These are phyloP conservation scores for Rhabdophis nuchalis DNA, from an alignment of 2,797 vertebrate genomes.

Conservation along the genomic window DNA sequence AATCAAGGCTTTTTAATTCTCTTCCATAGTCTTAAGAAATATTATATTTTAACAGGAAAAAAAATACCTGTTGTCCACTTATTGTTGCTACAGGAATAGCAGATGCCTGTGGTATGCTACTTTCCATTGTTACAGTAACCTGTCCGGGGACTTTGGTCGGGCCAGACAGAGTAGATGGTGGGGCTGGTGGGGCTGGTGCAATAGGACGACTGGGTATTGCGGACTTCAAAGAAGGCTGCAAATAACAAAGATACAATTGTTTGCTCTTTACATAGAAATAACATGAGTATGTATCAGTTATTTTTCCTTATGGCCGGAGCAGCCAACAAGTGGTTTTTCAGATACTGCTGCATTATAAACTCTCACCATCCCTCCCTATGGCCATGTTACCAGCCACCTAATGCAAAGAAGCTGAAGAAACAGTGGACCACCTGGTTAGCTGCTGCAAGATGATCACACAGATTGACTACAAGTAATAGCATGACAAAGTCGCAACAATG, in stretches of 20 bases:
- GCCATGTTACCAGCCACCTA: neutral
- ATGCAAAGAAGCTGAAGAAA: neutral
- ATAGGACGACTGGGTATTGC: constrained; percentile 94
- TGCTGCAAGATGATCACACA: neutral
- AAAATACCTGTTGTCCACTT: constrained; percentile 91
- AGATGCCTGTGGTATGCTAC: constrained; percentile 85
- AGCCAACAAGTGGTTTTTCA: neutral
- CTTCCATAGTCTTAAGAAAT: neutral
- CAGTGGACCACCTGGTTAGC: neutral
- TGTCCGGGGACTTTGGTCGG: constrained; percentile 90
- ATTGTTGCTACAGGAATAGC: constrained; percentile 98
- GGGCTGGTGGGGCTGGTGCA: constrained; percentile 94
- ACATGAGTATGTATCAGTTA: neutral
- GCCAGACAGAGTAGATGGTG: constrained; percentile 84
- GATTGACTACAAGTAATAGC: neutral
- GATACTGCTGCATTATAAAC: neutral
- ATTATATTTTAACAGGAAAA: constrained; percentile 35
- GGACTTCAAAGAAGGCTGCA: constrained; percentile 86
- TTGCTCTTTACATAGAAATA: neutral
- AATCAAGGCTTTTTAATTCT: neutral
- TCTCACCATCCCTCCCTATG: neutral
- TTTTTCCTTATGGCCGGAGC: neutral
- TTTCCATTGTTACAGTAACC: constrained; percentile 92
- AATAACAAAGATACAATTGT: constrained; percentile 23
- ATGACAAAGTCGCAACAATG: neutral